These are phyloP conservation scores for Chrysina gloriosa DNA, from an alignment of 2,888 invertebrate genomes.

Conservation along the genomic window DNA sequence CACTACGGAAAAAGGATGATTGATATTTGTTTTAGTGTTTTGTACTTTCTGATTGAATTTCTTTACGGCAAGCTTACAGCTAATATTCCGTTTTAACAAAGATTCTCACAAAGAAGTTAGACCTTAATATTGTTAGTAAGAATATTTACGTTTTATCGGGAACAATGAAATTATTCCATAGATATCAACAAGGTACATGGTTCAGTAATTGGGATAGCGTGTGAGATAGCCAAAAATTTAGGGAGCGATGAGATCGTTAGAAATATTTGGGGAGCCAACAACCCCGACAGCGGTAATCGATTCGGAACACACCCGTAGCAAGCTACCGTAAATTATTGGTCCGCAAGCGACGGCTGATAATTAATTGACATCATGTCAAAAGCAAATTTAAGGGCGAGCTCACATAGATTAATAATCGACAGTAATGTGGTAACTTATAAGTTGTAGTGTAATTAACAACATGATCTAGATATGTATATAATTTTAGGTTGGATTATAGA, in stretches of 20 bases:
- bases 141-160: too few relatives aligned
- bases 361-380: conserved; percentile 29
- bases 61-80: too few relatives aligned
- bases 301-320: conserved; percentile 39
- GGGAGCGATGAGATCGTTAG: conserved; percentile 11
- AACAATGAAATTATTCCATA: too few relatives aligned
- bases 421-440: background rate
- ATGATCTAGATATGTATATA: too few relatives aligned
- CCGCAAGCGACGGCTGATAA: conserved; percentile 14
- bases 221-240: conserved; percentile 17
- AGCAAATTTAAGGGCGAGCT: conserved; percentile 23
- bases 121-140: too few relatives aligned
- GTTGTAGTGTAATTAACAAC: too few relatives aligned
- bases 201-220: conserved; percentile 1
- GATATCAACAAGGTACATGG: background rate
- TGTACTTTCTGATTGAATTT: too few relatives aligned
- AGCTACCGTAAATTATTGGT: conserved; percentile 16
- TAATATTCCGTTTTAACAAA: too few relatives aligned
- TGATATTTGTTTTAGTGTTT: too few relatives aligned
- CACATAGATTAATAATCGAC: background rate
- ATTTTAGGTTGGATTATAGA: too few relatives aligned
- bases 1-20: too few relatives aligned
- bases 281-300: conserved; percentile 38
- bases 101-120: too few relatives aligned
- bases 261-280: conserved; percentile 29